Evolutionary conservation across 2,113 vertebrate genomes (phyloP).

Genomic region (Pseudonaja textilis): DNA sequence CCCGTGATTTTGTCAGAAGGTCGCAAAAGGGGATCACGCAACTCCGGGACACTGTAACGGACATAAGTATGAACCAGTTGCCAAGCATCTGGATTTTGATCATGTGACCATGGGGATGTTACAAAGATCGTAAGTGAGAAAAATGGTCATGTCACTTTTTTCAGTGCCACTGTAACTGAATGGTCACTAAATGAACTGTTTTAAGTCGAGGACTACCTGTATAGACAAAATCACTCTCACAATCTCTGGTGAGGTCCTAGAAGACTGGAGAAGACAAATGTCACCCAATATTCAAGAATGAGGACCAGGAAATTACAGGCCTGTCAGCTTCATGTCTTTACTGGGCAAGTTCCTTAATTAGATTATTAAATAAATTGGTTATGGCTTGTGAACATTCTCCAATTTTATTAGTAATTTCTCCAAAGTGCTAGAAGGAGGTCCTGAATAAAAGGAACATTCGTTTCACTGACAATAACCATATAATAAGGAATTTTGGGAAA

Average conservation of each 20-base stretch:
- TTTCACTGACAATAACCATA: neutral
- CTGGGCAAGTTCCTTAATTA: neutral
- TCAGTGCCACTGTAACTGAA: too few relatives aligned
- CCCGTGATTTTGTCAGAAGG: too few relatives aligned
- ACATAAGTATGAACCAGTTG: too few relatives aligned
- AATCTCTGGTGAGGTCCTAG: neutral
- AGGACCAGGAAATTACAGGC: neutral
- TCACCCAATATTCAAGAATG: neutral
- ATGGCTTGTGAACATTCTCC: neutral
- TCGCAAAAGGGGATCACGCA: too few relatives aligned
- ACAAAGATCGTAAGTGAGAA: too few relatives aligned
- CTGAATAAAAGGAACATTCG: neutral
- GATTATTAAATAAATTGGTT: neutral
- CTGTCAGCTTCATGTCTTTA: neutral
- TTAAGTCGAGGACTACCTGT: too few relatives aligned
- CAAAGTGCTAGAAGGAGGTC: neutral
- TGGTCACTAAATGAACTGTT: too few relatives aligned
- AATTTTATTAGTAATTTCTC: neutral
- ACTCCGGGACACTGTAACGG: too few relatives aligned
- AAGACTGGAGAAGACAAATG: neutral
- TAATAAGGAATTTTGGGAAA: neutral
- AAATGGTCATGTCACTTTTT: too few relatives aligned
- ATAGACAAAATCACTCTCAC: neutral
- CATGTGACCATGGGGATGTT: too few relatives aligned
- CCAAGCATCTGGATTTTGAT: too few relatives aligned